Evolutionary conservation across 2,797 vertebrate genomes (phyloP).

Genomic region (Hippoglossus hippoglossus): DNA sequence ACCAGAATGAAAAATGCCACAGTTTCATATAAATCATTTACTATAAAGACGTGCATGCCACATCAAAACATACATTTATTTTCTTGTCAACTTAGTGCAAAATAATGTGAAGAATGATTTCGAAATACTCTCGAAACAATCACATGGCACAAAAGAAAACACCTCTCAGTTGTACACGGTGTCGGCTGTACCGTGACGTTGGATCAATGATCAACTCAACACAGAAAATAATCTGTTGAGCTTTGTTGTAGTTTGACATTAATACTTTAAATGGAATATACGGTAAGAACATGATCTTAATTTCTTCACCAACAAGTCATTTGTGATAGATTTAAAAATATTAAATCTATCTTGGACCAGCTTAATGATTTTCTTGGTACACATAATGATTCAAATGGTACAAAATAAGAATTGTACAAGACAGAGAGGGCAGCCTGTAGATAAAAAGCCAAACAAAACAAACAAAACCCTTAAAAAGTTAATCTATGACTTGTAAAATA

Average conservation of each 20-base stretch:
- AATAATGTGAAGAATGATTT: conserved; percentile 33
- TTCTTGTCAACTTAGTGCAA: conserved; percentile 55
- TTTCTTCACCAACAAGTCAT: neutral
- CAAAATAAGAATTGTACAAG: conserved; percentile 19
- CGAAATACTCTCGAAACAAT: conserved; percentile 27
- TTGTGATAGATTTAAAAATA: neutral
- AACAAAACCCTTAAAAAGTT: neutral
- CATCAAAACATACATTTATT: neutral
- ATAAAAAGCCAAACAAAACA: neutral
- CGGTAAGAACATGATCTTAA: neutral
- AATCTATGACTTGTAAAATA: conserved; percentile 2
- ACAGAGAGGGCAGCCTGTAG: too few species aligned
- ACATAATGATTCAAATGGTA: conserved; percentile 20
- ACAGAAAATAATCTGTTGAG: neutral
- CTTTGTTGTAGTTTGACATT: neutral
- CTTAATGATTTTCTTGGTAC: neutral
- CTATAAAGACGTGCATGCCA: conserved; percentile 46
- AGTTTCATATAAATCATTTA: conserved; percentile 43
- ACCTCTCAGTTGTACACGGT: conserved; percentile 4
- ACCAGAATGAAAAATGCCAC: neutral
- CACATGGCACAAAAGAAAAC: conserved; percentile 36
- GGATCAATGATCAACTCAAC: neutral
- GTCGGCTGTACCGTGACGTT: neutral
- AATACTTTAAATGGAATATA: neutral
- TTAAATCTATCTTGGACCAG: neutral